Conservation (phyloP, 2,888 invertebrate species). For the Agrotis puta region DNA sequence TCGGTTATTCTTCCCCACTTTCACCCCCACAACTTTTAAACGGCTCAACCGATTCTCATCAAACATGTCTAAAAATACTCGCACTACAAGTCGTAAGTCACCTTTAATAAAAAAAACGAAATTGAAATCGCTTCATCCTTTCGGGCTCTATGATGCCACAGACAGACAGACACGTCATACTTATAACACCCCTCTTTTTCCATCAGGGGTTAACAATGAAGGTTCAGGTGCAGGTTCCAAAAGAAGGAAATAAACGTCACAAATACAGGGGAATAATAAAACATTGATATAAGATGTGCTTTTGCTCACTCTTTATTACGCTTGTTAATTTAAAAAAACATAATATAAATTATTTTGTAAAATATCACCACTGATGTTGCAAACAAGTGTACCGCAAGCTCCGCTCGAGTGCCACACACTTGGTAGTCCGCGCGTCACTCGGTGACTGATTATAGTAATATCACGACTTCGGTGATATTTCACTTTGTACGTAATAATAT, state of each 20-base stretch:
- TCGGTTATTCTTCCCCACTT: no score
- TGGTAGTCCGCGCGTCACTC: constrained; percentile 36
- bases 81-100: no score
- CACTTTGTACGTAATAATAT: constrained; percentile 23
- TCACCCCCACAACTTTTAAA: no score
- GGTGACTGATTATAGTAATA: constrained; percentile 19
- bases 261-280: constrained; percentile 77
- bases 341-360: constrained; percentile 89
- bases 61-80: no score
- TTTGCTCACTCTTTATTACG: constrained; percentile 91
- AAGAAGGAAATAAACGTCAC: constrained; percentile 42
- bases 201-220: no score
- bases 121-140: no score
- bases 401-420: constrained; percentile 40
- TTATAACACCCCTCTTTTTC: no score
- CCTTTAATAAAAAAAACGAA: no score
- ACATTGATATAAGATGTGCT: constrained; percentile 87
- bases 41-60: no score
- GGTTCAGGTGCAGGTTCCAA: no score
- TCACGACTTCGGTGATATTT: background rate
- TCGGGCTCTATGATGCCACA: no score
- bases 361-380: constrained; percentile 86
- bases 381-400: constrained; percentile 74
- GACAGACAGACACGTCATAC: no score
- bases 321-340: constrained; percentile 90